Evolutionary conservation across 2,113 vertebrate genomes (phyloP).

Genomic region (Mugil cephalus): DNA sequence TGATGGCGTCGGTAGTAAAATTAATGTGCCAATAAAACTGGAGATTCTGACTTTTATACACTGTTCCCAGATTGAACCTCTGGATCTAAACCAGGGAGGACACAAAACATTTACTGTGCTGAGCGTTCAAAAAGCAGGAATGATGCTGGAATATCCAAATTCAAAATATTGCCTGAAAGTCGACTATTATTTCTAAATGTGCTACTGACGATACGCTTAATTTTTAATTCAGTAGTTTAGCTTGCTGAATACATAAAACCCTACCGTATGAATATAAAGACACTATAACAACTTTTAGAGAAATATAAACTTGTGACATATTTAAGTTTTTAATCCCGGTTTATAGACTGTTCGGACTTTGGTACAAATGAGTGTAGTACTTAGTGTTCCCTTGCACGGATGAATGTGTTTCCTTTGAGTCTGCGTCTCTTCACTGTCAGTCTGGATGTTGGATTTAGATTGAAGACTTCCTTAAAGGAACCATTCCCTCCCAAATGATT

Average conservation of each 20-base stretch:
- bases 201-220: slow-evolving; percentile 2
- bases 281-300: too few species aligned
- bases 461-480: slow-evolving; percentile 11
- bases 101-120: slow-evolving; percentile 25
- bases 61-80: slow-evolving; percentile 41
- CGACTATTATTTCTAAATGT: slow-evolving; percentile 16
- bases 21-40: slow-evolving; percentile 56
- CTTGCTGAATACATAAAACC: not conserved
- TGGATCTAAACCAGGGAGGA: slow-evolving; percentile 28
- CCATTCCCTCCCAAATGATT: slow-evolving; percentile 7
- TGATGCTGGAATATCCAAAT: not conserved
- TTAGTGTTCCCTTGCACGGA: not conserved
- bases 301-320: too few species aligned
- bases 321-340: not conserved
- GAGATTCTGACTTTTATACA: slow-evolving; percentile 51
- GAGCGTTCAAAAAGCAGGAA: slow-evolving; percentile 27
- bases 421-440: not conserved
- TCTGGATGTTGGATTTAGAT: slow-evolving; percentile 14
- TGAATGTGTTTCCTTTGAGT: slow-evolving; percentile 17
- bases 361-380: not conserved
- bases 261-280: slow-evolving; percentile 1
- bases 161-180: not conserved
- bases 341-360: not conserved
- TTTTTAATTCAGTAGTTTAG: too few species aligned
- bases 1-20: slow-evolving; percentile 42